phyloP scores from a whole-genome alignment of 2,797 vertebrate species.

The Hemibagrus guttatus region DNA sequence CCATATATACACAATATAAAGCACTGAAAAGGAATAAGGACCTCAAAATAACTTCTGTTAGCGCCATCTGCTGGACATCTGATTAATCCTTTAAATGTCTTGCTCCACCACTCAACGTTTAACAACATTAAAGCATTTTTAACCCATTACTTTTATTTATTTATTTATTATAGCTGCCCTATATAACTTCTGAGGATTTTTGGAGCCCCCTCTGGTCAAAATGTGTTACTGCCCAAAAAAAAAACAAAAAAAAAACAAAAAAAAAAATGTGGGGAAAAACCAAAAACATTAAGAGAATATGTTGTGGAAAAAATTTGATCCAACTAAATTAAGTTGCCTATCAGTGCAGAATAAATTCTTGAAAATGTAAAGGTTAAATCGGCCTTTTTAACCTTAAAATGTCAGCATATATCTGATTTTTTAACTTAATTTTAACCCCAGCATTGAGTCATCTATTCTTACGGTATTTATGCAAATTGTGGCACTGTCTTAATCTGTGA shows the following conservation, averaged over 20 bases:
- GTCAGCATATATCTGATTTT: not conserved
- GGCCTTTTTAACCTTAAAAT: too few species aligned
- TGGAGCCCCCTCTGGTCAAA: not conserved
- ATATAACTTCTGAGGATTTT: not conserved
- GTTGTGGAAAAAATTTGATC: too few species aligned
- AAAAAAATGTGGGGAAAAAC: not conserved
- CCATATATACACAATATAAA: not conserved
- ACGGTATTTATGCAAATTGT: not conserved
- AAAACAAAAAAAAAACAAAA: not conserved
- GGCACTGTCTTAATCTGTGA: not conserved
- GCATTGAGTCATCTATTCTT: not conserved
- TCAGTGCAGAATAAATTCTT: not conserved
- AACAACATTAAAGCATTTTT: not conserved
- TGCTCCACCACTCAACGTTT: too few species aligned
- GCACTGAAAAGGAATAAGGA: not conserved
- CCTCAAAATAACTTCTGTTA: not conserved
- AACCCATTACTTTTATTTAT: not conserved
- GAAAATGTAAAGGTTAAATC: not conserved
- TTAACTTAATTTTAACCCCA: not conserved
- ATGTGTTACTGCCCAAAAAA: not conserved
- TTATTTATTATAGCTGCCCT: too few species aligned
- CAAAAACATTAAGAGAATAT: too few species aligned
- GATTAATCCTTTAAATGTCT: not conserved
- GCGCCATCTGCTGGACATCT: not conserved
- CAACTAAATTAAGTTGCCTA: not conserved